A percentile compares a stretch with the other conserved stretches of the same genome.
Evolutionary conservation across 2,113 vertebrate genomes (phyloP).

Genomic region (Pachypanchax playfairii): DNA sequence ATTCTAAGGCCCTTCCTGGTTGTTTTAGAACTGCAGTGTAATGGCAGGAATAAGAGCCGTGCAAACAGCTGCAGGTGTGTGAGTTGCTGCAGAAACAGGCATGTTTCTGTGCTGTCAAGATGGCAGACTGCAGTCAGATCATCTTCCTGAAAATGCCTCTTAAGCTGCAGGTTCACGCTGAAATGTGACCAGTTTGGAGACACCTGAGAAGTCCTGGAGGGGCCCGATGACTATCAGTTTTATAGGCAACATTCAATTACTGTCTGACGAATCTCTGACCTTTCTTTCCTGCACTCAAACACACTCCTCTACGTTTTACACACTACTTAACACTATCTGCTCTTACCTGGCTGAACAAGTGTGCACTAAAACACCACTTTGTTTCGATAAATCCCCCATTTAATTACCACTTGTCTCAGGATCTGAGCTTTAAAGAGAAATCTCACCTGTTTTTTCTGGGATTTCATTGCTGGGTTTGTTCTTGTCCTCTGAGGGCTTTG

Average conservation of each 20-base stretch:
- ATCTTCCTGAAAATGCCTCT: slow-evolving; percentile 57
- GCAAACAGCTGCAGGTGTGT: background rate
- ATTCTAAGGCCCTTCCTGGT: slow-evolving; percentile 22
- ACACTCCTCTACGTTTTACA: slow-evolving; percentile 5
- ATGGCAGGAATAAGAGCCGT: slow-evolving; percentile 45
- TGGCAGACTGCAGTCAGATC: slow-evolving; percentile 55
- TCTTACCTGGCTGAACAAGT: slow-evolving; percentile 9
- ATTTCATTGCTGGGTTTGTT: slow-evolving; percentile 79
- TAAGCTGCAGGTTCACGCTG: slow-evolving; percentile 26
- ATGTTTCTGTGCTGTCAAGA: slow-evolving; percentile 35
- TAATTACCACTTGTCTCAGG: background rate
- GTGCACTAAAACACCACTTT: slow-evolving; percentile 12
- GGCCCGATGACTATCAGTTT: slow-evolving; percentile 73
- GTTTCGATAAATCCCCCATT: slow-evolving; percentile 40
- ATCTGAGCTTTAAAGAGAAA: slow-evolving; percentile 2
- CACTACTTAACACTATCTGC: slow-evolving; percentile 21
- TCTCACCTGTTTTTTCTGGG: slow-evolving; percentile 73
- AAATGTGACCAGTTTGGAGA: slow-evolving; percentile 44
- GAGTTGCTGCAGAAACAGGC: slow-evolving; percentile 14
- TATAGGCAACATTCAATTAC: slow-evolving; percentile 77
- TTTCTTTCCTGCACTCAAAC: slow-evolving; percentile 42
- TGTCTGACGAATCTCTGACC: slow-evolving; percentile 68
- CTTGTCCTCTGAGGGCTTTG: slow-evolving; percentile 86
- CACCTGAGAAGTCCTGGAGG: slow-evolving; percentile 73
- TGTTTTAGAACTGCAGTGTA: slow-evolving; percentile 1